Conservation (phyloP, 2,888 invertebrate species). For the Dolomedes plantarius region DNA sequence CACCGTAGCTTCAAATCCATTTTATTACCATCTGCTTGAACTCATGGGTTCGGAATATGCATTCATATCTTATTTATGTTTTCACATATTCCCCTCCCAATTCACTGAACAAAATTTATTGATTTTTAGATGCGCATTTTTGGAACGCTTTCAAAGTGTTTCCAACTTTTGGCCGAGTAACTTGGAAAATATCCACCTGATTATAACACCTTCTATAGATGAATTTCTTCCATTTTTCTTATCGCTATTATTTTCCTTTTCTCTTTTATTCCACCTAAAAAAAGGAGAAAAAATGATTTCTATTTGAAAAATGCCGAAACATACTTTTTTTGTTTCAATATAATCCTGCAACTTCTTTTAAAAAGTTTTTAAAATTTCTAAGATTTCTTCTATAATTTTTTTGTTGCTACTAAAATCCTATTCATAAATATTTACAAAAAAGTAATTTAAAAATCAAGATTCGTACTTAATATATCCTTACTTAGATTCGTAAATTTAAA, state of each 20-base stretch:
- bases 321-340: too few relatives aligned
- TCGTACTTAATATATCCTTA: too few relatives aligned
- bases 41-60: background rate
- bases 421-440: too few relatives aligned
- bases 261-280: too few relatives aligned
- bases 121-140: background rate
- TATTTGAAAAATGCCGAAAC: too few relatives aligned
- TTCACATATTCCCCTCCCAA: background rate
- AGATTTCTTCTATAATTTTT: too few relatives aligned
- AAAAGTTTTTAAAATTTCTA: too few relatives aligned
- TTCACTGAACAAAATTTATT: background rate
- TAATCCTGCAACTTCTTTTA: too few relatives aligned
- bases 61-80: conserved; percentile 1
- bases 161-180: background rate
- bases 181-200: conserved; percentile 1
- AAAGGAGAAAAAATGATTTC: too few relatives aligned
- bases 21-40: background rate
- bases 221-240: background rate
- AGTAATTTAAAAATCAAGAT: too few relatives aligned
- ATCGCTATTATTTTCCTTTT: background rate
- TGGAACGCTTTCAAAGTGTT: background rate
- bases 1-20: background rate
- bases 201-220: background rate
- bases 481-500: too few relatives aligned
- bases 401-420: too few relatives aligned